Conservation (phyloP, 2,113 vertebrate species). For the Mormyrus iriodes region DNA sequence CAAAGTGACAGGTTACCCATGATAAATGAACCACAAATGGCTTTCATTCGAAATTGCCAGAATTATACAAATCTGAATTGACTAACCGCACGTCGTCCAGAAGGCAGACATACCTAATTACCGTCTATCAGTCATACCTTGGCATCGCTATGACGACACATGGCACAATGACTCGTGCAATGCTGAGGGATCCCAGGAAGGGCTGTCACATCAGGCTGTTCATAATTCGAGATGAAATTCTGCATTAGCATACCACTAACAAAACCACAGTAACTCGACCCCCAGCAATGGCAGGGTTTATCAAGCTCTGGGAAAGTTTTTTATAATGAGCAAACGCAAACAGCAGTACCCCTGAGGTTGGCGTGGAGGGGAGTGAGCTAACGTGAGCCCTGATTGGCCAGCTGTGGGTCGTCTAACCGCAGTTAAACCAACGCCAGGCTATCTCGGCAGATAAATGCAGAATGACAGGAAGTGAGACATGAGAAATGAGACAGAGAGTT, state of each 20-base stretch:
- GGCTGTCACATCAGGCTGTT: neutral
- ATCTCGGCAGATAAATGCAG: neutral
- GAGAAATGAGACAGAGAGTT: neutral
- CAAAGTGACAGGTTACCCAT: too few species aligned
- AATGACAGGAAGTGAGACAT: neutral
- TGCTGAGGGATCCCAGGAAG: neutral
- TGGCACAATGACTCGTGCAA: neutral
- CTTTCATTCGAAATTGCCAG: neutral
- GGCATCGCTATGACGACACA: neutral
- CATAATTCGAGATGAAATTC: neutral
- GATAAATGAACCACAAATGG: too few species aligned
- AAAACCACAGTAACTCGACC: neutral
- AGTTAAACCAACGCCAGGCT: neutral
- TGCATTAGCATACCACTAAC: neutral
- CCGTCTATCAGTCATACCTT: neutral
- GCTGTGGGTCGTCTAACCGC: neutral
- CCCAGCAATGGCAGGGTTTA: neutral
- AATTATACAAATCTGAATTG: conserved; percentile 15
- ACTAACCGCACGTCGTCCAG: conserved; percentile 10
- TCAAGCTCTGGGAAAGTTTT: neutral
- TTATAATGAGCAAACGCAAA: neutral
- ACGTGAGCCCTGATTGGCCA: neutral
- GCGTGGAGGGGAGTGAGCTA: neutral
- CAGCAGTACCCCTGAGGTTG: neutral
- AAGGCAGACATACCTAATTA: conserved; percentile 15